Evolutionary conservation across 2,113 vertebrate species (phyloP), one percentile per base, ranked within the genome.

Genomic region (Notothenia rossii): DNA sequence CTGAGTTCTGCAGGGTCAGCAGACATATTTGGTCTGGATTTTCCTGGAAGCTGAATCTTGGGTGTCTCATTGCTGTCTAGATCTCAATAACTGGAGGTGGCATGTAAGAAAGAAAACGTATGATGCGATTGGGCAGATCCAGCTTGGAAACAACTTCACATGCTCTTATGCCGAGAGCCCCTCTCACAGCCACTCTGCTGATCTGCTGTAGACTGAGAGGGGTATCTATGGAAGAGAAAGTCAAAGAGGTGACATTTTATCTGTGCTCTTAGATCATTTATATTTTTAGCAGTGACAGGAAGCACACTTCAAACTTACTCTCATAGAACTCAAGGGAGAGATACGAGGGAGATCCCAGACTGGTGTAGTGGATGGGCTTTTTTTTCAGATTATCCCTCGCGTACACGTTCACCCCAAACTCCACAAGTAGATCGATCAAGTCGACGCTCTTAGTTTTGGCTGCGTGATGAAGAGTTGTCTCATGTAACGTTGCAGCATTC

Each of bases 381-480:
- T 95, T 98, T 0, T 96, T 96, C 1, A 96, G 89, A 89, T 97
- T 98, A 87, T 99, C 98, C 40, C 93, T 90, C 1, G 96, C 96
- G 0, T 96, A 97, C 55, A 98, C 91, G 43, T 97, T 96, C 6
- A 96, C 97, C 0, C 98, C 98, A 36, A 97, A 99, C 60, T 97
- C 95, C 14, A 99, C 93, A 18, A 99, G 95, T 87, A 99, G 94
- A 84, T 98, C 95, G 4, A 98, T 96, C 85, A 99, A 91, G 25
- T 95, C 95, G 0, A 89, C 91, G 0, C 96, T 97, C 45, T 94
- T 95, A 49, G 93, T 94, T 85, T 97, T 98, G 20, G 97, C 97
- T 0, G 97, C 98, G 0, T 97, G 96, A 73, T 99, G 98, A 2
- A 99, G 96, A 0, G 97, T 97, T 0, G 97, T 99, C 95, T 98